A percentile compares a stretch with the other conserved stretches of the same genome.
Conservation (phyloP, 2,888 invertebrate genomes). For the Stenoptilia bipunctidactyla region DNA sequence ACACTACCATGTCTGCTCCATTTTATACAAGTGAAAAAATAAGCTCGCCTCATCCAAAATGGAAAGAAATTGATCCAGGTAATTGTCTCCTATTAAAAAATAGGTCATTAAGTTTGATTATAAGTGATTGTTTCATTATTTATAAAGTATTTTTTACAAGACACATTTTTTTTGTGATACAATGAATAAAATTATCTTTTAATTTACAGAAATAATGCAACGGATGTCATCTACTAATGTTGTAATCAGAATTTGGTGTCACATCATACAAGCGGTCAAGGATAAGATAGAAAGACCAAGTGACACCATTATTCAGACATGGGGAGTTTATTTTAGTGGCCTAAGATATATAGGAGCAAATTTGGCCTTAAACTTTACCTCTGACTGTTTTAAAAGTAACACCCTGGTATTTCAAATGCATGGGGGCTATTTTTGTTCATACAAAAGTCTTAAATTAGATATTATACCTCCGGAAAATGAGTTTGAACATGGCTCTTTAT, state of each 20-base stretch:
- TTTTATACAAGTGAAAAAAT: constrained; percentile 87
- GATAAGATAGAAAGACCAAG: constrained; percentile 28
- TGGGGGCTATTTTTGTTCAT: constrained; percentile 86
- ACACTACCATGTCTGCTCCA: constrained; percentile 84
- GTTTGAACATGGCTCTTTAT: constrained; percentile 47
- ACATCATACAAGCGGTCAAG: constrained; percentile 27
- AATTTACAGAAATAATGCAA: constrained; percentile 52
- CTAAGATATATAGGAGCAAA: constrained; percentile 81
- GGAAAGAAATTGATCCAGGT: constrained; percentile 83
- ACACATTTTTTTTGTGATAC: too few relatives aligned
- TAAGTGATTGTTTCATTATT: too few relatives aligned
- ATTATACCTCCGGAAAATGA: constrained; percentile 58
- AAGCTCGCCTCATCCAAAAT: constrained; percentile 79
- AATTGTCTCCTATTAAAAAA: too few relatives aligned
- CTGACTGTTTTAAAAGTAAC: constrained; percentile 77
- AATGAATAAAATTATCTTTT: too few relatives aligned
- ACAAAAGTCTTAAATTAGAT: constrained; percentile 63
- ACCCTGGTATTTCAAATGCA: constrained; percentile 89
- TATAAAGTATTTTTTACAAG: too few relatives aligned
- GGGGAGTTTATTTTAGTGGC: constrained; percentile 89
- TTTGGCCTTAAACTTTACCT: constrained; percentile 75
- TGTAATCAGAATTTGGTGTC: constrained; percentile 62
- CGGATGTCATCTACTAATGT: constrained; percentile 59
- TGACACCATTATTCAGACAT: constrained; percentile 79
- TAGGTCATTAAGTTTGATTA: too few relatives aligned